Evolutionary conservation across 1,140 invertebrate genomes (phyloP).

Genomic region (Aethina tumida): DNA sequence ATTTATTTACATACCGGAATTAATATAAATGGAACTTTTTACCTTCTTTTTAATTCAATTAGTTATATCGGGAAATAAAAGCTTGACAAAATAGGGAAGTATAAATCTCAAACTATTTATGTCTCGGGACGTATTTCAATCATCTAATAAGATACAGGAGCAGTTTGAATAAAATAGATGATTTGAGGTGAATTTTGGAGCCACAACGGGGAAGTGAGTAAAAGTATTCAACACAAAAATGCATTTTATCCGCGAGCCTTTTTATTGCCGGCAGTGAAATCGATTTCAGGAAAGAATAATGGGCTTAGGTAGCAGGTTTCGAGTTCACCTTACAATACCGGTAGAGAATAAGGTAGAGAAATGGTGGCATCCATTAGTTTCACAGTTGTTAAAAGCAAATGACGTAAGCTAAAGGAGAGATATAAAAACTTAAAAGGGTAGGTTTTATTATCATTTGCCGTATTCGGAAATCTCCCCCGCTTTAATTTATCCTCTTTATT

Average conservation of each 20-base stretch:
- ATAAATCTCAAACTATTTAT: too few species aligned
- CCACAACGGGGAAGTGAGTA: too few species aligned
- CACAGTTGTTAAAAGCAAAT: conserved; percentile 32
- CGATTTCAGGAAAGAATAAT: conserved; percentile 21
- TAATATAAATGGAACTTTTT: too few species aligned
- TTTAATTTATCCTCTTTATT: conserved; percentile 26
- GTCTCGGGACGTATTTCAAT: too few species aligned
- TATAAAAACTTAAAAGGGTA: conserved; percentile 27
- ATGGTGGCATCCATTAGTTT: conserved; percentile 30
- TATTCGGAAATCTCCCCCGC: conserved; percentile 22
- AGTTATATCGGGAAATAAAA: too few species aligned
- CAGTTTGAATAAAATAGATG: too few species aligned
- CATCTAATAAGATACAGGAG: too few species aligned
- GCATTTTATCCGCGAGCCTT: conserved; percentile 16
- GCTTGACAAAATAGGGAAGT: too few species aligned
- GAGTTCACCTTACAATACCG: conserved; percentile 21
- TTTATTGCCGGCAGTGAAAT: conserved; percentile 19
- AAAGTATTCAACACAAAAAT: conserved; percentile 10
- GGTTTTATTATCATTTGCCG: conserved; percentile 26
- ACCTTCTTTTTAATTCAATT: too few species aligned
- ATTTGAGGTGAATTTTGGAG: too few species aligned
- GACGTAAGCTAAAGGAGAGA: conserved; percentile 24
- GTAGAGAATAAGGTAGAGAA: conserved; percentile 22
- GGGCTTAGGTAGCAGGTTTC: conserved; percentile 18
- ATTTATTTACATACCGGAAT: too few species aligned